Percentiles rank a stretch among this genome's conserved stretches.
phyloP scores from a whole-genome alignment of 2,888 invertebrate species.

The Acrobasis repandana region DNA sequence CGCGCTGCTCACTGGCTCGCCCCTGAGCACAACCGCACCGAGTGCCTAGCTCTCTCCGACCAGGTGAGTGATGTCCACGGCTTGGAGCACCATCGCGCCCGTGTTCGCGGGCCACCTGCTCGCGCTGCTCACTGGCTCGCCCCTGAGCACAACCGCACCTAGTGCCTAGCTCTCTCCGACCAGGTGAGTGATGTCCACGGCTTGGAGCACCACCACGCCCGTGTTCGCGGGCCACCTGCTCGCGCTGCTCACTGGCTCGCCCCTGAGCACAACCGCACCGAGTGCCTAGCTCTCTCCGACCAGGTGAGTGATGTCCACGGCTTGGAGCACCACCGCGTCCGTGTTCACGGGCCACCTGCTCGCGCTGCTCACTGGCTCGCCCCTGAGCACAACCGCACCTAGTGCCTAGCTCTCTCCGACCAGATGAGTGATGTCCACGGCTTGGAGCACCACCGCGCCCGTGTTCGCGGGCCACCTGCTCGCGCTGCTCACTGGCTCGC shows the following conservation, averaged over 20 bases:
- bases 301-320: slow-evolving; percentile 41
- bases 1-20: slow-evolving; percentile 84
- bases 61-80: slow-evolving; percentile 41
- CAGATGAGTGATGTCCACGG: slow-evolving; percentile 41
- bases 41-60: slow-evolving; percentile 41
- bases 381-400: slow-evolving; percentile 44
- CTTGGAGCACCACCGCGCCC: slow-evolving; percentile 74
- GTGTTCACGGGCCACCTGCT: slow-evolving; percentile 84
- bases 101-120: slow-evolving; percentile 84
- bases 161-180: slow-evolving; percentile 41
- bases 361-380: slow-evolving; percentile 84
- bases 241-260: slow-evolving; percentile 84
- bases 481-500: slow-evolving; percentile 84
- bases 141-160: slow-evolving; percentile 44
- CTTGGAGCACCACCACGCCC: slow-evolving; percentile 74
- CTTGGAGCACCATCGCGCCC: slow-evolving; percentile 74
- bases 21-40: slow-evolving; percentile 44
- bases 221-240: slow-evolving; percentile 84
- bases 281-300: slow-evolving; percentile 41
- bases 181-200: slow-evolving; percentile 41
- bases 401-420: slow-evolving; percentile 41
- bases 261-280: slow-evolving; percentile 44
- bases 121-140: slow-evolving; percentile 84
- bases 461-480: slow-evolving; percentile 84
- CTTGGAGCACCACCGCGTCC: slow-evolving; percentile 74